Evolutionary conservation across 2,113 vertebrate genomes (phyloP), one percentile per base, ranked within the genome.

Genomic region (Triplophysa siluroides): DNA sequence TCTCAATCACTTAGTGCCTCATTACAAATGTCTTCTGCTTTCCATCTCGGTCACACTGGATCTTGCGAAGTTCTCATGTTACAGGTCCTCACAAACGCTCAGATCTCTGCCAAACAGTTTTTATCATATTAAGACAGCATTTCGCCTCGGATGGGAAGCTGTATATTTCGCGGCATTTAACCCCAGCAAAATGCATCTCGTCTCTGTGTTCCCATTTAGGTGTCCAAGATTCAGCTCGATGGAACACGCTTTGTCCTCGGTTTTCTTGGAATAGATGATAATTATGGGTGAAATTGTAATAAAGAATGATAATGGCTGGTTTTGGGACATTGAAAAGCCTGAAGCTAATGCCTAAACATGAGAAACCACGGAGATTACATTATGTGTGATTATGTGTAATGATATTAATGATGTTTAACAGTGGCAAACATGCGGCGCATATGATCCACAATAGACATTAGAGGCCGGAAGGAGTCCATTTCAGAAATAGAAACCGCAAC

Each of bases 391-490:
- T 76, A 81, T 77, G 79, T 79, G 71, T 76, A 77, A 71, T 79
- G 78, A 81, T 70, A 74, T 86, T 78, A 83, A 61, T 78, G 62
- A 74, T 14, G 78, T 70, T 60, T 82, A 84, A 76, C 81, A 79
- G 69, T 56, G 63, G 76, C 47, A 73, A 74, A 21, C 52, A 67
- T 76, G 47, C 47, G 8, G 26, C 61, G 76, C 70, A 45, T 78
- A 60, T 60, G 60, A 83, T 76, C 24, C 65, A 43, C 54, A 61
- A 67, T 62, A 70, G 68, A 45, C 74, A 76, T 64, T 63, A 52
- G 23, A 76, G 60, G 24, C 60, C n/a, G 24, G 61, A 65, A 21
- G 61, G 41, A 50, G 61, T 24, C 41, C 33, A 54, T 43, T 52
- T 21, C 52, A 11, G 41, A 71, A 65, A 72, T 50, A 43, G 61